Evolutionary conservation across 30 jellyfish, hydroid and myxozoan species (phyloP), one percentile per base, ranked within the genome.

Genomic region (Sanderia malayensis): DNA sequence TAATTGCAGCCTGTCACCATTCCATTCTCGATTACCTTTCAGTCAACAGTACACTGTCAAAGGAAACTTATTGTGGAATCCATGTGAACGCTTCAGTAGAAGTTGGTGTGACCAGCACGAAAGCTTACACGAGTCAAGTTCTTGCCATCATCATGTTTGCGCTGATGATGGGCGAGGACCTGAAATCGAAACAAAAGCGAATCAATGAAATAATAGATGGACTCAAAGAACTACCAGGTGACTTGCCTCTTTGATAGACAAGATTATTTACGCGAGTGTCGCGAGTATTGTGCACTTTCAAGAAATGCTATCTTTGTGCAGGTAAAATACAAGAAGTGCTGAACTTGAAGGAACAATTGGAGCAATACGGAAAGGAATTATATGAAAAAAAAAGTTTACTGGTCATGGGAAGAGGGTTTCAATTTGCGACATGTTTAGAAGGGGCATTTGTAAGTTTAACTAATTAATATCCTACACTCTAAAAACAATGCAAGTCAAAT

Each of bases 41-140:
- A 74, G 95, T 65, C 9, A 81, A 81, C 71, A 78, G 96, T 74
- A 70, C 96, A 44, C 70, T 92, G 67, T 73, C 92, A 46, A 76
- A 79, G 45, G 95, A 81, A 57, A 84, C 99, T 2, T 70, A 73
- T 78, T 92, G 95, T 58, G 95, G 96, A 3, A 46, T 92, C n/a
- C 95, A 92, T 74, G 78, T 79, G 24, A 84, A 92, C 24, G 96
- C 95, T 13, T 96, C 96, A 2, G 28, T 68, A 2, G 99, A 92
- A 33, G 69, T 79, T 44, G 99, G 99, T 4, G 86, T 92, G 1
- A 94, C 99, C 29, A 92, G 99, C 88, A 92, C 99, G 13, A 92
- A 92, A 62, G 75, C 99, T 20, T 92, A 76, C 85, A 85, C 94
- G 28, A 70, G 94, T 70, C 99, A 92, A 67, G 58, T 81, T 69